Evolutionary conservation across 2,113 vertebrate species (phyloP), one percentile per base, ranked within the genome.

Genomic region (Nestor notabilis): DNA sequence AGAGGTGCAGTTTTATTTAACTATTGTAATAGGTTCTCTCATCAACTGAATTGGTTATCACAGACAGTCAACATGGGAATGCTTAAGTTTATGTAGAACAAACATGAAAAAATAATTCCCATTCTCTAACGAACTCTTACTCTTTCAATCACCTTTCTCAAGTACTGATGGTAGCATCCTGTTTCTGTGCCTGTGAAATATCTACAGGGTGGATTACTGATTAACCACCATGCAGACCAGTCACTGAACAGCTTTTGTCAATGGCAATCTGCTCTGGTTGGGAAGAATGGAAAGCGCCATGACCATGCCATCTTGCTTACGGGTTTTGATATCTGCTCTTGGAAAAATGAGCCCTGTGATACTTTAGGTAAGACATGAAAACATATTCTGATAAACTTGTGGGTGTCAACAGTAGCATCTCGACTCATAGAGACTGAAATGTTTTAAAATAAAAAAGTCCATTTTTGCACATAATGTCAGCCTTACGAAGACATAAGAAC

Each of bases 301-400:
- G 99, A 99, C 95, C 99, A 99, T 0, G 99, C 99, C 68, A 98
- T 99, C 83, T 97, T 99, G 33, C 99, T 99, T 65, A 99, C 99
- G 0, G 99, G 99, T 37, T 98, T 99, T 74, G 99, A 99, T 98
- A 99, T 99, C 95, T 99, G 99, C 95, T 99, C 99, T 27, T 99
- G 99, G 99, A 99, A 99, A 97, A 99, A 99, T 19, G 99, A 99
- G 80, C 99, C 99, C 7, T 99, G 99, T 94, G 99, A 99, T 96
- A 99, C 99, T 10, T 96, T 99, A 97, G 99, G 99, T 99, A 98
- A 31, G 94, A 15, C 37, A 35, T 50, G 64, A 79, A 39, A 72
- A 58, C 53, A 12, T 6, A 5, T 63, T 17, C 29, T 47, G 85
- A 8, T 37, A 16, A 68, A 43, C 58, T 9, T 1, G 0, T 41